Conservation (phyloP, 2,888 invertebrate species). For the Trichopria drosophilae region DNA sequence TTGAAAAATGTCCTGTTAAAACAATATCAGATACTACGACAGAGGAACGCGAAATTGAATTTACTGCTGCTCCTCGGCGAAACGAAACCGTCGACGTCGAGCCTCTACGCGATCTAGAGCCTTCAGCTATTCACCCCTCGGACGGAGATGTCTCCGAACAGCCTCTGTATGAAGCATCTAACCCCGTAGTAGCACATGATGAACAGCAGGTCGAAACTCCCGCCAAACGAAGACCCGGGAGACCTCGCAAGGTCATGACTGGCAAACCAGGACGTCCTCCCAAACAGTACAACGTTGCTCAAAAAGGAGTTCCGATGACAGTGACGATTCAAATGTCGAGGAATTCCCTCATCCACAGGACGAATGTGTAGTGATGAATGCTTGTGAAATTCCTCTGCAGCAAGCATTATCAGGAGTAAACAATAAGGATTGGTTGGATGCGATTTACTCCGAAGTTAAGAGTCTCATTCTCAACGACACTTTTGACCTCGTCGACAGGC, state of each 20-base stretch:
- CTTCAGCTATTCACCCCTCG: not conserved
- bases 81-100: not conserved
- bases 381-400: constrained; percentile 15
- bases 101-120: not conserved
- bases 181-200: too few relatives aligned
- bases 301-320: too few relatives aligned
- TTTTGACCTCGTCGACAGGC: not conserved
- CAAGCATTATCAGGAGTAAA: constrained; percentile 21
- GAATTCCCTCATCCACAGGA: constrained; percentile 3
- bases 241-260: constrained; percentile 9
- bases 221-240: constrained; percentile 15
- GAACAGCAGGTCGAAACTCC: too few relatives aligned
- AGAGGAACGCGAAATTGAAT: too few relatives aligned
- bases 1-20: too few relatives aligned
- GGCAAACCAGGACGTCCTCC: constrained; percentile 10
- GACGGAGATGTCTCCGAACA: not conserved
- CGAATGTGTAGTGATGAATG: not conserved
- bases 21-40: too few relatives aligned
- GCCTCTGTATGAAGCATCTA: not conserved
- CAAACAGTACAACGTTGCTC: constrained; percentile 19
- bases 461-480: too few relatives aligned
- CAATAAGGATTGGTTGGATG: constrained; percentile 22
- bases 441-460: too few relatives aligned
- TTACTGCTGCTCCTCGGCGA: too few relatives aligned
- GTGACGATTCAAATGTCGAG: constrained; percentile 3